Percentiles rank a stretch among this genome's conserved stretches.
These are phyloP conservation scores for Caenorhabditis latens DNA, from an alignment of 1,140 invertebrate species.

Conservation along the genomic window DNA sequence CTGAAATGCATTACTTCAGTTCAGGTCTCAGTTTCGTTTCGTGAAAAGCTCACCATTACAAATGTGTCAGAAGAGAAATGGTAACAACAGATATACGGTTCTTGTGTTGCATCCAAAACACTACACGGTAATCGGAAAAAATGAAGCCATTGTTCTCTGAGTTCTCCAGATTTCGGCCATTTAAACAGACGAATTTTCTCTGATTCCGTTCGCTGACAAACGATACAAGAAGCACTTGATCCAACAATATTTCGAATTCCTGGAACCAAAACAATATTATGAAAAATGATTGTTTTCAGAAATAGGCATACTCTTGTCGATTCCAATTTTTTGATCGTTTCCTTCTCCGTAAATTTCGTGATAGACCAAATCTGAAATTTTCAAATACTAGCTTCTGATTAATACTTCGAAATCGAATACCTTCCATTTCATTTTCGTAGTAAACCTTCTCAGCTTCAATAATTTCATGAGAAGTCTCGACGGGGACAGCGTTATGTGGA, in stretches of 20 bases:
- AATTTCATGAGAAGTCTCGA: background rate
- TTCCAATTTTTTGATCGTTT: slow-evolving; percentile 14
- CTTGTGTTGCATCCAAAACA: background rate
- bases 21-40: background rate
- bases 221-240: background rate
- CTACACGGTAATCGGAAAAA: slow-evolving; percentile 2
- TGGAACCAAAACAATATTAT: background rate
- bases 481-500: background rate
- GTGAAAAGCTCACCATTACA: background rate
- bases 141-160: slow-evolving; percentile 19
- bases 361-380: background rate
- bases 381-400: background rate
- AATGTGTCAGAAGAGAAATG: slow-evolving; percentile 19
- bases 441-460: slow-evolving; percentile 30
- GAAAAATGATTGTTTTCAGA: background rate
- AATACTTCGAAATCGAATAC: background rate
- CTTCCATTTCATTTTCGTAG: slow-evolving; percentile 47
- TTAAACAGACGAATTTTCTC: slow-evolving; percentile 29
- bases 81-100: slow-evolving; percentile 32
- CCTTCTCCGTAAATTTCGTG: slow-evolving; percentile 23
- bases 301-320: background rate
- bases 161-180: slow-evolving; percentile 38
- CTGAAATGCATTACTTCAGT: background rate
- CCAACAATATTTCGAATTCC: slow-evolving; percentile 20
- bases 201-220: slow-evolving; percentile 20